Conservation (phyloP, 2,797 vertebrate species). For the Crenichthys baileyi region DNA sequence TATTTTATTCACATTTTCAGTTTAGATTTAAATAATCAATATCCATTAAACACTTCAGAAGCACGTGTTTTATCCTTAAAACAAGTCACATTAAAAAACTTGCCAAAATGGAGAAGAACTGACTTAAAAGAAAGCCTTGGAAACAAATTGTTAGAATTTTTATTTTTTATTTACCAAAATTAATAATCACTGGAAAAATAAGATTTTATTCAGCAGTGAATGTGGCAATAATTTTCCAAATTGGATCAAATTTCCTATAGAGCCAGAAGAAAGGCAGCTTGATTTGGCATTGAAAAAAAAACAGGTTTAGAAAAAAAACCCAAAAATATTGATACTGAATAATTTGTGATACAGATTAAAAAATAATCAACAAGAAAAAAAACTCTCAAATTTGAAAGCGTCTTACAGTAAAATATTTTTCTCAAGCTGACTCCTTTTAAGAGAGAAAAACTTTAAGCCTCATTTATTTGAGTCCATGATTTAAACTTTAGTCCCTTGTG, state of each 20-base stretch:
- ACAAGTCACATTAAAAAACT: too few species aligned
- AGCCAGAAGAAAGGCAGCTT: not conserved
- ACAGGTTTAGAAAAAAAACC: not conserved
- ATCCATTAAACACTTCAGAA: too few species aligned
- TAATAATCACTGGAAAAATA: not conserved
- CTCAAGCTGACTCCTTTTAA: too few species aligned
- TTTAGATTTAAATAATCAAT: too few species aligned
- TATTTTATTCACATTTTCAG: too few species aligned
- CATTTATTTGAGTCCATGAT: not conserved
- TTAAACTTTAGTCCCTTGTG: not conserved
- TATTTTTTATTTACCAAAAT: not conserved
- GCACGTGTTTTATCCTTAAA: too few species aligned
- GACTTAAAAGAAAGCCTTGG: too few species aligned
- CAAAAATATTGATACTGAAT: not conserved
- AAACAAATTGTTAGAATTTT: not conserved
- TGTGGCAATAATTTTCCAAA: not conserved
- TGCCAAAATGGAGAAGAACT: too few species aligned
- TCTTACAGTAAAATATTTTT: too few species aligned
- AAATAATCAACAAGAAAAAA: not conserved
- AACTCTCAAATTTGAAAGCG: too few species aligned
- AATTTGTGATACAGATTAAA: not conserved
- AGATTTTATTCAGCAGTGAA: not conserved
- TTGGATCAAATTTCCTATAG: too few species aligned
- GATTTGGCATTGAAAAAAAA: not conserved
- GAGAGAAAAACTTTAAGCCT: too few species aligned